Base-by-base conservation (phyloP, 1,140 invertebrate species). In the Colletes gigas region DNA sequence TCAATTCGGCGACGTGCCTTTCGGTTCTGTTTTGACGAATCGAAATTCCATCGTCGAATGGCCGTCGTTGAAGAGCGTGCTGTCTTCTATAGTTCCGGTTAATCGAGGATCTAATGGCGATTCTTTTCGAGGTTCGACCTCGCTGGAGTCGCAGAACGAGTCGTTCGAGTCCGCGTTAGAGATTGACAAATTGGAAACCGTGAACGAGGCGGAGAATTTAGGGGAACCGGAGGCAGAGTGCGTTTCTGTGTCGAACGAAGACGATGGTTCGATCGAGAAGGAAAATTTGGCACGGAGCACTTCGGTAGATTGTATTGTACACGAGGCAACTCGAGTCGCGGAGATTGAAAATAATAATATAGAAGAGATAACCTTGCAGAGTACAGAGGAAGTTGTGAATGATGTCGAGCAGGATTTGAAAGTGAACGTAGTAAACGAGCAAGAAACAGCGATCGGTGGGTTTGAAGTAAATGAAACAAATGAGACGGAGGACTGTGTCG, bases 1-100 rank as follows among this genome's bases (percentile, higher is more conserved):
- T 14, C 30, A 77, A 21, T 77, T 81, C 14, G 79, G 50, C 4
- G 74, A 78, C 5, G 59, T 70, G 2, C 74, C 79, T 5, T 65
- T 78, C 4, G 21, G 8, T 5, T 65, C 79, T 0, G 19, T 67
- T 15, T 47, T 79, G 70, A 65, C 54, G 44, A 63, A 17, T 5
- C 7, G 30, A 30, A 30, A 30, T 30, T 30, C 2, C 6, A 15
- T 17, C 7, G 21, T 14, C 0, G 44, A 19, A n/a, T 44, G 62
- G 67, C 5, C 17, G 0, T 41, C 67, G 12, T 3, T 62, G 17
- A 54, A 62, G 1, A n/a, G 59, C 0, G 14, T 4, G 4, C 21
- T 14, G 5, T 39, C 39, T 17, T 12, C 59, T 2, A 7, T 41
- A 0, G 44, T 39, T 17, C 1, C 39, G 17, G 21, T 14, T 10